Evolutionary conservation across 2,888 invertebrate genomes (phyloP).

Genomic region (Heliconius ethilla): DNA sequence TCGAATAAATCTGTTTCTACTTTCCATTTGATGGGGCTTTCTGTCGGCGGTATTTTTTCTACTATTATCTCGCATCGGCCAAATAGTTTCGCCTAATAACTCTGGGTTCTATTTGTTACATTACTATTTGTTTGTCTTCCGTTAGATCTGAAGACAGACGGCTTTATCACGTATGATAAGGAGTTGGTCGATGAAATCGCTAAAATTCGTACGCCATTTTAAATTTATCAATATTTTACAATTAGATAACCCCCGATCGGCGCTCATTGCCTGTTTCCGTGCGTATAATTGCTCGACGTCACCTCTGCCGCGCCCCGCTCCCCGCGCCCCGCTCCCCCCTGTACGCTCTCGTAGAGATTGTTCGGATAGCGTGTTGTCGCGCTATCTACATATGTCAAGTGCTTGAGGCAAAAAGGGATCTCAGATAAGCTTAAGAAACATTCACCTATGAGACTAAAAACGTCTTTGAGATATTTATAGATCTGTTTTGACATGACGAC

Average conservation of each 20-base stretch:
- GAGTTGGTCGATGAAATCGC: not conserved
- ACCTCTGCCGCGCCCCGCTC: not conserved
- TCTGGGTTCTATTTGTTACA: too few species aligned
- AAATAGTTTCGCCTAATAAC: too few species aligned
- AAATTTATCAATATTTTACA: not conserved
- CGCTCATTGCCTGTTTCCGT: slow-evolving; percentile 18
- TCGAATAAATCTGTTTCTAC: too few species aligned
- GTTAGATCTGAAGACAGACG: not conserved
- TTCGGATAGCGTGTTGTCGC: not conserved
- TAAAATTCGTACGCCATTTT: not conserved
- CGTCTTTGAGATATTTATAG: not conserved
- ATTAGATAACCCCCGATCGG: slow-evolving; percentile 20
- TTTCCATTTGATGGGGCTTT: too few species aligned
- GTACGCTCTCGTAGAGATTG: not conserved
- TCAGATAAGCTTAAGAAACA: not conserved
- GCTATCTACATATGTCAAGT: not conserved
- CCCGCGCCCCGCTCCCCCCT: not conserved
- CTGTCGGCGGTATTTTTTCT: too few species aligned
- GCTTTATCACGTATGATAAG: slow-evolving; percentile 17
- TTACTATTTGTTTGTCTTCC: not conserved
- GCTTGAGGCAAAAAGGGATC: not conserved
- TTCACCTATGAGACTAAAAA: not conserved
- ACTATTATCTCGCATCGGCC: too few species aligned
- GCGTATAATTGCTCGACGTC: slow-evolving; percentile 20
- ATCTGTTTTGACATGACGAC: not conserved